Conservation (phyloP, 2,113 vertebrate genomes). For the Desmodus rotundus region DNA sequence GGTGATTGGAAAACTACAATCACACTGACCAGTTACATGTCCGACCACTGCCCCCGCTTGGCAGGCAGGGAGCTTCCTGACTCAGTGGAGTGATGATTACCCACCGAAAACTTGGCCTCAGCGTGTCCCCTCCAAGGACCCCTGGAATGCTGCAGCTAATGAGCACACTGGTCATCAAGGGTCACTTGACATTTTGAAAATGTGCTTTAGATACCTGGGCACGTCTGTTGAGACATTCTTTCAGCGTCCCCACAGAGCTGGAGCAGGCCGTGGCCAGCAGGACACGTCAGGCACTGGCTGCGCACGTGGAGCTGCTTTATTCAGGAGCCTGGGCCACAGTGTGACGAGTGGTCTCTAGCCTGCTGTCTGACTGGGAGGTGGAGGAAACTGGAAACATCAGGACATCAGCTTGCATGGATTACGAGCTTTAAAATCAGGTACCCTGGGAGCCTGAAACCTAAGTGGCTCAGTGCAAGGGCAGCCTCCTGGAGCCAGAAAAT, state of each 20-base stretch:
- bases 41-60: not conserved
- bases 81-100: constrained; percentile 26
- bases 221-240: constrained; percentile 25
- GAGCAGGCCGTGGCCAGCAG: not conserved
- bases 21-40: not conserved
- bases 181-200: constrained; percentile 60
- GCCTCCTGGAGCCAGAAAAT: not conserved
- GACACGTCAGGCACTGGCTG: not conserved
- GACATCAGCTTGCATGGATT: not conserved
- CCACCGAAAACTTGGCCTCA: not conserved
- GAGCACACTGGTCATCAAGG: constrained; percentile 18
- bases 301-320: constrained; percentile 35
- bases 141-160: constrained; percentile 12
- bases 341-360: not conserved
- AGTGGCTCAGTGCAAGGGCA: not conserved
- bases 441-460: not conserved
- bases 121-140: not conserved
- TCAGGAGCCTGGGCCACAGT: not conserved
- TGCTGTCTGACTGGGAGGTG: constrained; percentile 37
- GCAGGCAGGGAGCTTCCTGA: constrained; percentile 20
- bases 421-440: not conserved
- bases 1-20: constrained; percentile 34
- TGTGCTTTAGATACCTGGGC: constrained; percentile 54
- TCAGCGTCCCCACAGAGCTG: constrained; percentile 24
- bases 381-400: not conserved